A percentile compares a stretch with the other conserved stretches of the same genome.
phyloP scores from a whole-genome alignment of 2,113 vertebrate genomes.

The Etheostoma cragini region DNA sequence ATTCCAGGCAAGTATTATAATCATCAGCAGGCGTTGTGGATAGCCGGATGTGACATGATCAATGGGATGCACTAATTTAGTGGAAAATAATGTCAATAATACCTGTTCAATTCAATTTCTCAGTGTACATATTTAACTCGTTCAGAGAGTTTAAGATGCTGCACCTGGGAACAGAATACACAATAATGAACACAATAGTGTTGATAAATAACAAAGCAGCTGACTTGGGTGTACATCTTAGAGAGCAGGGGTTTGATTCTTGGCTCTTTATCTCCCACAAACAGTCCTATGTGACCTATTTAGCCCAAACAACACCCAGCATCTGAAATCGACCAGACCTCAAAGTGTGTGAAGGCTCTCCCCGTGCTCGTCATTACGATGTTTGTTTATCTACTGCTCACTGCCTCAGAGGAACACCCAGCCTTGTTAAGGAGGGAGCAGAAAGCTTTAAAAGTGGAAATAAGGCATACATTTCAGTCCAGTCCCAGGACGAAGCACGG shows the following conservation, averaged over 20 bases:
- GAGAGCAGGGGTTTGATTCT: slow-evolving; percentile 42
- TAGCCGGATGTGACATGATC: slow-evolving; percentile 48
- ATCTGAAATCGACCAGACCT: slow-evolving; percentile 72
- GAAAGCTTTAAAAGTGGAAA: slow-evolving; percentile 82
- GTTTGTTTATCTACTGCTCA: slow-evolving; percentile 81
- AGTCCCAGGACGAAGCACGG: slow-evolving; percentile 71
- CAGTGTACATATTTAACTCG: slow-evolving; percentile 13
- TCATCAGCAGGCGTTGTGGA: slow-evolving; percentile 64
- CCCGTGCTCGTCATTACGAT: slow-evolving; percentile 78
- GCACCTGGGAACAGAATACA: slow-evolving; percentile 21
- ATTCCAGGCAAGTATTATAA: slow-evolving; percentile 67
- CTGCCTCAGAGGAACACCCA: slow-evolving; percentile 75
- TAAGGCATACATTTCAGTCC: slow-evolving; percentile 77
- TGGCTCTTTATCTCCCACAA: slow-evolving; percentile 55
- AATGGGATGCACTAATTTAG: slow-evolving; percentile 51
- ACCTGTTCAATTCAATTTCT: slow-evolving; percentile 54
- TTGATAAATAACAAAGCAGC: slow-evolving; percentile 53
- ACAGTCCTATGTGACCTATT: slow-evolving; percentile 76
- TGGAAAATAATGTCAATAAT: slow-evolving; percentile 64
- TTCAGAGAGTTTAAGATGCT: slow-evolving; percentile 8
- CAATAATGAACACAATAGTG: slow-evolving; percentile 14
- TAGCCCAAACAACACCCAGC: slow-evolving; percentile 63
- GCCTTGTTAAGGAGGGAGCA: slow-evolving; percentile 78
- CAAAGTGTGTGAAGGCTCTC: slow-evolving; percentile 69
- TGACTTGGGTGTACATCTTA: slow-evolving; percentile 40